phyloP scores from a whole-genome alignment of 2,888 invertebrate genomes.

The Omphaloscelis lunosa region DNA sequence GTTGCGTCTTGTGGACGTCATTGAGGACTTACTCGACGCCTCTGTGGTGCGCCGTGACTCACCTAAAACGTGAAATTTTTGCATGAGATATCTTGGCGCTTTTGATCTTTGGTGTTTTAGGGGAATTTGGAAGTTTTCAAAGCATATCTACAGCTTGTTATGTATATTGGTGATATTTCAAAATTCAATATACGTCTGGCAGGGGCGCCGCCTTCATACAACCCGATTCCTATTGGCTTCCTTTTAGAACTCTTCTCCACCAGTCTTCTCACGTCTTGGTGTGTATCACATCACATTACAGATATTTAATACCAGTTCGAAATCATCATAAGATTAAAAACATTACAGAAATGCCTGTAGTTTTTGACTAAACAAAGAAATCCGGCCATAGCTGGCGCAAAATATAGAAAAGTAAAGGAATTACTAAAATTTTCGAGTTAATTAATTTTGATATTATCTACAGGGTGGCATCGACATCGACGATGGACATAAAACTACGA shows the following conservation, averaged over 20 bases:
- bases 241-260: neutral
- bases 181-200: no score
- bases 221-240: neutral
- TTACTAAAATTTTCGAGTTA: neutral
- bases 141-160: neutral
- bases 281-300: neutral
- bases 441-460: no score
- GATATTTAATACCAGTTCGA: neutral
- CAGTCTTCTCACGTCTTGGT: neutral
- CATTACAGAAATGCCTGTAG: neutral
- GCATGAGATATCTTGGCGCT: constrained; percentile 63
- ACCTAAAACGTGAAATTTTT: constrained; percentile 85
- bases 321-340: neutral
- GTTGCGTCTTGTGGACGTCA: constrained; percentile 84
- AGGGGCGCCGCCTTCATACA: neutral
- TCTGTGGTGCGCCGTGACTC: constrained; percentile 60
- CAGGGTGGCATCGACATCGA: no score
- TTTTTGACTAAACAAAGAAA: neutral
- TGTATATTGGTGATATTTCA: neutral
- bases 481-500: no score
- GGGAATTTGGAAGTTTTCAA: neutral
- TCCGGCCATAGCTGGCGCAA: neutral
- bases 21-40: constrained; percentile 77
- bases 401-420: neutral
- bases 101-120: neutral